Conservation (phyloP, 2,888 invertebrate species). For the Cephus rjabovi region DNA sequence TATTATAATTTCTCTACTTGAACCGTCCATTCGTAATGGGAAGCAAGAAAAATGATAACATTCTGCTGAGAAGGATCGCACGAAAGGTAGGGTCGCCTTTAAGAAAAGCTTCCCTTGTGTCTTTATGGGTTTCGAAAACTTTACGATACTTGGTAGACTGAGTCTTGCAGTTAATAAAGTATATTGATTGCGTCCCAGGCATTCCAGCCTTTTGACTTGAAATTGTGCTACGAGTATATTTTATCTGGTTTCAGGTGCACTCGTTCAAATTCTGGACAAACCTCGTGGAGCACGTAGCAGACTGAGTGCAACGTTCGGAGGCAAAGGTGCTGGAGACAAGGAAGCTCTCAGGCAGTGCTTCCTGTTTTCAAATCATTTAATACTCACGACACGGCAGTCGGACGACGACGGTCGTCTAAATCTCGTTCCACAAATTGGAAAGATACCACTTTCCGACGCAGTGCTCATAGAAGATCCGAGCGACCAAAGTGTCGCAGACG, state of each 20-base stretch:
- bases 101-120: not conserved
- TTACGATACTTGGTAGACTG: not conserved
- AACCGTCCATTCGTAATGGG: no score
- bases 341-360: conserved; percentile 85
- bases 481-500: conserved; percentile 74
- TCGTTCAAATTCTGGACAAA: conserved; percentile 80
- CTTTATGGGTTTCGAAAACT: not conserved
- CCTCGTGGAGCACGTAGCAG: conserved; percentile 70
- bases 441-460: conserved; percentile 86
- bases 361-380: conserved; percentile 90
- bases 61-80: not conserved
- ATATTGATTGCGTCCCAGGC: not conserved
- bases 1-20: not conserved
- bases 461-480: conserved; percentile 88
- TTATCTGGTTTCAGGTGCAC: conserved; percentile 71
- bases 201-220: not conserved
- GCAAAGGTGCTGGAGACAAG: conserved; percentile 69
- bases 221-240: not conserved
- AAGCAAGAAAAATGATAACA: no score
- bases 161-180: not conserved
- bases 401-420: conserved; percentile 88
- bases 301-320: conserved; percentile 71
- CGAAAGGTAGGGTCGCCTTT: not conserved
- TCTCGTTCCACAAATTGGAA: conserved; percentile 83
- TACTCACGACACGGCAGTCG: conserved; percentile 80